These are phyloP conservation scores for Danaus chrysippus DNA, from an alignment of 2,888 invertebrate species.

Conservation along the genomic window DNA sequence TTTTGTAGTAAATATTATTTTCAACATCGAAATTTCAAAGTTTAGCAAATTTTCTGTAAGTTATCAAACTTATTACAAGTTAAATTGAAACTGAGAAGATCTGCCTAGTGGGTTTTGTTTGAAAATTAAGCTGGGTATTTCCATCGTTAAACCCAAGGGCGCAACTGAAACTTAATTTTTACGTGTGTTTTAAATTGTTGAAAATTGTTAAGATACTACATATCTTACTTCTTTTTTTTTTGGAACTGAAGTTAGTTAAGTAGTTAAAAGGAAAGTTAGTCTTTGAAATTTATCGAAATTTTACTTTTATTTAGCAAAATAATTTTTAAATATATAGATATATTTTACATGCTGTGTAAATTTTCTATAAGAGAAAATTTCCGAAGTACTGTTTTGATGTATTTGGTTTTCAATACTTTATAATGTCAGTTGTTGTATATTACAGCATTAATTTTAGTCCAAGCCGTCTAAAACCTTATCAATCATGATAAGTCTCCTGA, in stretches of 20 bases:
- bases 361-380: too few relatives aligned
- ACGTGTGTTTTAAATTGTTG: conserved; percentile 4
- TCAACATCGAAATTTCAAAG: conserved; percentile 42
- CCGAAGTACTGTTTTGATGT: too few relatives aligned
- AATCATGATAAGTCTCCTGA: conserved; percentile 17
- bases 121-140: conserved; percentile 36
- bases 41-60: conserved; percentile 55
- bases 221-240: neutral
- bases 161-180: conserved; percentile 11
- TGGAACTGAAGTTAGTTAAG: neutral
- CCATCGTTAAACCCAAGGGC: neutral
- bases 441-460: conserved; percentile 22
- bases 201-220: neutral
- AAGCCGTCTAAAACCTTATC: conserved; percentile 23
- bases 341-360: too few relatives aligned
- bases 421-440: conserved; percentile 17
- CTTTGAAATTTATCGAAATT: too few relatives aligned
- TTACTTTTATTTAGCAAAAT: too few relatives aligned
- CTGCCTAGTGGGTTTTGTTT: conserved; percentile 41
- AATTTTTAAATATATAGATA: too few relatives aligned
- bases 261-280: neutral
- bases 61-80: conserved; percentile 64
- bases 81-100: conserved; percentile 66
- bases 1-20: conserved; percentile 18
- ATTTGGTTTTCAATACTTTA: too few relatives aligned